A percentile compares a stretch with the other conserved stretches of the same genome.
Evolutionary conservation across 1,140 invertebrate species (phyloP).

Genomic region (Halictus rubicundus): DNA sequence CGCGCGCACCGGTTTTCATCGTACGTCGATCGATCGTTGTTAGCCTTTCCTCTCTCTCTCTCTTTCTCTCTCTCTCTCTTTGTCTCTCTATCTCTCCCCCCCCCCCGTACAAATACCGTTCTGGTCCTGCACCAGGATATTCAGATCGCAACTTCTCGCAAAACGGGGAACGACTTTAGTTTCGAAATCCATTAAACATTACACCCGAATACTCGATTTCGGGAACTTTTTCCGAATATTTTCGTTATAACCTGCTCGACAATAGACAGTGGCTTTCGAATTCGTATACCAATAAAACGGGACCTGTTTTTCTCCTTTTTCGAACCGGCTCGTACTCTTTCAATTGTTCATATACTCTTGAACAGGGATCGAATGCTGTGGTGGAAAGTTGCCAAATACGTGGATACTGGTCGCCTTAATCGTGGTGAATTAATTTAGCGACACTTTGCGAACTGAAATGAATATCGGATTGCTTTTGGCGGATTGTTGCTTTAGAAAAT

Average conservation of each 20-base stretch:
- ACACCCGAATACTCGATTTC: neutral
- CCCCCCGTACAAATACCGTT: neutral
- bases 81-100: no score
- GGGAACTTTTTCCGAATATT: neutral
- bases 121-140: neutral
- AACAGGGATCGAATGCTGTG: no score
- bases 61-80: neutral
- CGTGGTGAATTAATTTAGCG: no score
- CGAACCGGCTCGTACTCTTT: no score
- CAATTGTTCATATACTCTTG: no score
- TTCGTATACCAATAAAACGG: no score
- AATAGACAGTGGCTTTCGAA: neutral
- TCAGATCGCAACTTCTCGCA: conserved; percentile 5
- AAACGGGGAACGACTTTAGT: neutral
- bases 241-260: neutral
- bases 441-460: no score
- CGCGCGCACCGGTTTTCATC: conserved; percentile 24
- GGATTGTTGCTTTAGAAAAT: no score
- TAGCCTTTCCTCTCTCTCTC: neutral
- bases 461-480: no score
- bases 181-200: conserved; percentile 28
- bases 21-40: conserved; percentile 26
- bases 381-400: no score
- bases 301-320: neutral
- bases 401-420: no score